Conservation (phyloP, 2,113 vertebrate species). For the Columba livia region DNA sequence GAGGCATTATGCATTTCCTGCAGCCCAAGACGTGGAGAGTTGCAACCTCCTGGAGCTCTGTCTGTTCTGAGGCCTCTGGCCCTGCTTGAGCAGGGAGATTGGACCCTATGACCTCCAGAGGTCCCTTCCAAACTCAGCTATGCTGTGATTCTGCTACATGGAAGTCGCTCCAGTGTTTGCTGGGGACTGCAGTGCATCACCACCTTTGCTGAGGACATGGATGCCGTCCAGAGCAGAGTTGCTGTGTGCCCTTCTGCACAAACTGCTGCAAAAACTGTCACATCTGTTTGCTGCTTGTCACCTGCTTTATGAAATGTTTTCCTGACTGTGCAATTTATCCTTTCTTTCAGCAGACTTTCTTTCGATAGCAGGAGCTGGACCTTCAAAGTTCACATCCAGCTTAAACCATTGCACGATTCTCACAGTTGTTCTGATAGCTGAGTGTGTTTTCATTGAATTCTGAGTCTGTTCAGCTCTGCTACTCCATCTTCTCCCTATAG, state of each 20-base stretch:
- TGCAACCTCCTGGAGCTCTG: not conserved
- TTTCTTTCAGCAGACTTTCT: not conserved
- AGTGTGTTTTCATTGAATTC: not conserved
- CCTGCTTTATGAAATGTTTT: not conserved
- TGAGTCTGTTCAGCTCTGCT: not conserved
- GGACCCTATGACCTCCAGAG: not conserved
- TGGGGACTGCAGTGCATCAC: not conserved
- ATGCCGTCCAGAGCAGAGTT: not conserved
- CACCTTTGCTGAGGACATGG: not conserved
- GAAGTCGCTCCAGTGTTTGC: not conserved
- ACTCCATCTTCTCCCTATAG: not conserved
- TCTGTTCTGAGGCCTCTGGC: not conserved
- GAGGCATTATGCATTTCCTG: not conserved
- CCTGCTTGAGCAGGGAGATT: not conserved
- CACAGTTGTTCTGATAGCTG: not conserved
- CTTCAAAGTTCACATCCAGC: not conserved
- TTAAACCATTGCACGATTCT: not conserved
- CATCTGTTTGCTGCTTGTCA: not conserved
- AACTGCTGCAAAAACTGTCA: not conserved
- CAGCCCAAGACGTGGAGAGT: not conserved
- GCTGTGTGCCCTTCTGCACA: not conserved
- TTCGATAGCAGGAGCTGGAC: not conserved
- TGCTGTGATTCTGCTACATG: not conserved
- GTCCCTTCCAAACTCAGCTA: not conserved
- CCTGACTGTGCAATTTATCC: not conserved